Evolutionary conservation across 2,888 invertebrate species (phyloP).

Genomic region (Buathra laborator): DNA sequence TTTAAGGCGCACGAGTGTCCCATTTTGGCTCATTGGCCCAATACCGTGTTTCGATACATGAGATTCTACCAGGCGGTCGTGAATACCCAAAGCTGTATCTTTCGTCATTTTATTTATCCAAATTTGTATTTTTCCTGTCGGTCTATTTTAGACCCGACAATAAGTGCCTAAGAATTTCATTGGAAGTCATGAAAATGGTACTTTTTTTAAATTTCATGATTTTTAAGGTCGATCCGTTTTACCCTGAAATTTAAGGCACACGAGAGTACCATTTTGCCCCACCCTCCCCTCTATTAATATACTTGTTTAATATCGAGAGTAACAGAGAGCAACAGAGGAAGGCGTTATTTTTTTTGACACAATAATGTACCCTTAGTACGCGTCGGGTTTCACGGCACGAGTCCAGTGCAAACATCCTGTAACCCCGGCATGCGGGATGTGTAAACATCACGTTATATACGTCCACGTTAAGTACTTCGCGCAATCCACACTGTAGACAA

Average conservation of each 20-base stretch:
- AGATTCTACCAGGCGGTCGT: conserved; percentile 18
- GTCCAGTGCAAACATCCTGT: conserved; percentile 42
- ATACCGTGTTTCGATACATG: conserved; percentile 43
- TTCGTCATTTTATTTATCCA: no score
- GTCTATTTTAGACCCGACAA: no score
- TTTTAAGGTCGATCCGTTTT: no score
- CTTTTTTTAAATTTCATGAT: no score
- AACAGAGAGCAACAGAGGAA: neutral
- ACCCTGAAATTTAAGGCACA: no score
- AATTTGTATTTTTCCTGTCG: no score
- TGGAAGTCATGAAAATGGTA: no score
- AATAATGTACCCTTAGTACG: conserved; percentile 20
- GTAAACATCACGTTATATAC: conserved; percentile 33
- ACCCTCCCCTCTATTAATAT: neutral
- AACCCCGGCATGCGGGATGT: conserved; percentile 6
- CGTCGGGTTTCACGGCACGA: conserved; percentile 26
- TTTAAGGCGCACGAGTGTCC: neutral
- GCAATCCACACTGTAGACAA: conserved; percentile 22
- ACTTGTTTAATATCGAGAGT: neutral
- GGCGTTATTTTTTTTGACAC: neutral
- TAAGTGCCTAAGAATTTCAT: no score
- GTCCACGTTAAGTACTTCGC: conserved; percentile 43
- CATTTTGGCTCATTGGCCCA: no score
- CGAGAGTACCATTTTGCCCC: neutral
- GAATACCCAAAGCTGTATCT: neutral